These are phyloP conservation scores for Protaetia brevitarsis DNA, from an alignment of 1,140 invertebrate species.

Conservation along the genomic window DNA sequence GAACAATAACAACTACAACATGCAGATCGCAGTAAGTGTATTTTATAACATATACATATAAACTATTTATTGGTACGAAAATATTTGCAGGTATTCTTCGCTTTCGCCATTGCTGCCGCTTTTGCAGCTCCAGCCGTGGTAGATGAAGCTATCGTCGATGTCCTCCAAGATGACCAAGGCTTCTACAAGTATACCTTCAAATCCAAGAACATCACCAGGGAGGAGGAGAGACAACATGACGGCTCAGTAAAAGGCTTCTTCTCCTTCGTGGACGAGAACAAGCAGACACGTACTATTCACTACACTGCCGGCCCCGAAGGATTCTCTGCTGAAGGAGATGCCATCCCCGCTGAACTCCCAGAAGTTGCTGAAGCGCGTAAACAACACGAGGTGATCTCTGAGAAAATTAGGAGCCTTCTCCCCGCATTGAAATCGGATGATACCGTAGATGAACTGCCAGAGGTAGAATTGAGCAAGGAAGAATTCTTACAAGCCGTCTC, in stretches of 20 bases:
- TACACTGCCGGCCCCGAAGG: slow-evolving; percentile 80
- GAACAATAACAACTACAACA: not conserved
- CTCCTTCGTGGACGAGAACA: slow-evolving; percentile 76
- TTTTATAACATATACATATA: not conserved
- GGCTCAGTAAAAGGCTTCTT: slow-evolving; percentile 76
- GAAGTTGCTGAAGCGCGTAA: slow-evolving; percentile 5
- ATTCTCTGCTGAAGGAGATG: slow-evolving; percentile 61
- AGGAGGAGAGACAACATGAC: slow-evolving; percentile 70
- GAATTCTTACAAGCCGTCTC: not conserved
- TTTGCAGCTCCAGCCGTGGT: not conserved
- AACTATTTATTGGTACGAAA: not conserved
- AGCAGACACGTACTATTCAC: slow-evolving; percentile 69
- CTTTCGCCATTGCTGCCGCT: not conserved
- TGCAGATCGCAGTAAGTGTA: not conserved
- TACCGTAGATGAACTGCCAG: not conserved
- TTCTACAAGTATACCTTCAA: not conserved
- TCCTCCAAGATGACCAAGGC: not conserved
- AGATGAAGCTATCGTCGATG: not conserved
- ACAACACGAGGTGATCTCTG: not conserved
- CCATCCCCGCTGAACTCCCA: not conserved
- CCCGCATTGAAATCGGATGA: not conserved
- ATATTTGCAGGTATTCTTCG: not conserved
- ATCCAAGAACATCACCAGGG: not conserved
- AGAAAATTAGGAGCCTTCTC: not conserved
- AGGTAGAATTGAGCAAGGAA: not conserved